Evolutionary conservation across 2,113 vertebrate species (phyloP).

Genomic region (Nothobranchius furzeri): DNA sequence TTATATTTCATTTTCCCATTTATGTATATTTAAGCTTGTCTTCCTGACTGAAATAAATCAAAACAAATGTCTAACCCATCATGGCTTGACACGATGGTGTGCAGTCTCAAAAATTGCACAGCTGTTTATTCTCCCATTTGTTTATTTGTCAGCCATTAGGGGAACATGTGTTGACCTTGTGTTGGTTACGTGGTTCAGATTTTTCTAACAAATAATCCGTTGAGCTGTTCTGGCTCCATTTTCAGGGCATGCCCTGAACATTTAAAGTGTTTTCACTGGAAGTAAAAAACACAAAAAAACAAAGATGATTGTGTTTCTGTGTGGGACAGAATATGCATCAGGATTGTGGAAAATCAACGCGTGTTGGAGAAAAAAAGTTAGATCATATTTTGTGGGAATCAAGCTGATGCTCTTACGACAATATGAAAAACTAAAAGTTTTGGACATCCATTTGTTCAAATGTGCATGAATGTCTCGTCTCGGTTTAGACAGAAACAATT

Average conservation of each 20-base stretch:
- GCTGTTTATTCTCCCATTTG: slow-evolving; percentile 8
- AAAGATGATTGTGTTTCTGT: too few species aligned
- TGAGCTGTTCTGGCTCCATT: slow-evolving; percentile 5
- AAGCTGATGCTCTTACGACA: too few species aligned
- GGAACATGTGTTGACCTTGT: slow-evolving; percentile 37
- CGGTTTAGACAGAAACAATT: too few species aligned
- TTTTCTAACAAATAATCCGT: slow-evolving; percentile 2
- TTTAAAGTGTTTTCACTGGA: background rate
- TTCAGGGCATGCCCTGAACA: slow-evolving; percentile 21
- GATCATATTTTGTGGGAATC: too few species aligned
- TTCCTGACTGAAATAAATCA: slow-evolving; percentile 1
- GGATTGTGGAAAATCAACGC: too few species aligned
- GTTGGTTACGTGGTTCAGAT: slow-evolving; percentile 8
- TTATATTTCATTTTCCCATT: too few species aligned
- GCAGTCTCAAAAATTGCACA: slow-evolving; percentile 15
- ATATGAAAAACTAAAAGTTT: too few species aligned
- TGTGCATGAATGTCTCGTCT: too few species aligned
- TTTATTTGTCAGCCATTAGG: background rate
- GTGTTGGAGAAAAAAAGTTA: too few species aligned
- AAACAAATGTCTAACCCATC: background rate
- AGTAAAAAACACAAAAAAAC: too few species aligned
- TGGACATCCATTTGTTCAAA: too few species aligned
- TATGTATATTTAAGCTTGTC: background rate
- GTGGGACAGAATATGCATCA: too few species aligned
- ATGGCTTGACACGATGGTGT: slow-evolving; percentile 5